Evolutionary conservation across 2,888 invertebrate species (phyloP), one percentile per base, ranked within the genome.

Genomic region (Xestia c-nigrum): DNA sequence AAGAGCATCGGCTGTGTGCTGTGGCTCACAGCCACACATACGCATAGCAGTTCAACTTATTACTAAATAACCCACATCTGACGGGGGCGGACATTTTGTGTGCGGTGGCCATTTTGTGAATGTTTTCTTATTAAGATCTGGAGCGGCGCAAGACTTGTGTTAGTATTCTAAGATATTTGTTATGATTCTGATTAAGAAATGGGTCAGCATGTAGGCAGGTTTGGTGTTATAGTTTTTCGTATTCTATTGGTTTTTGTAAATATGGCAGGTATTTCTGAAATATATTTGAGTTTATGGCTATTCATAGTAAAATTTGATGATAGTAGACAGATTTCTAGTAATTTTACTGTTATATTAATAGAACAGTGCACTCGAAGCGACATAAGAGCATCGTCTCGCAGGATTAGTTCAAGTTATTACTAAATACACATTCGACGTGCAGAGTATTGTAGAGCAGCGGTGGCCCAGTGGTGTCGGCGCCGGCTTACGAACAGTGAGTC

Each of bases 41-140:
- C 16, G 55, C 31, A 21, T 6, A 21, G 61, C 46, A 75, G 47
- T 47, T 31, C 1, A 0, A 65, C 1, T 81, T 65, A 78, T 57
- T 50, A 24, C 5, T 59, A 74, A 74, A 81, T 74, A 50, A 7
- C 1, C 1, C 5, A 72, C 19, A 59, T 7, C 0, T 5, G 47
- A 5, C 3, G n/a, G 3, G 10, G 0, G n/a, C 31, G 10, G 31
- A 0, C 43, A 43, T 43, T 40, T 40, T 40, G 40, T 40, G 40
- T 40, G 4, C 4, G 40, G 40, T 40, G 10, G 21, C 10, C 12
- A 31, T 71, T 73, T 46, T 3, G 63, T 64, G 12, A 21, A 0
- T 3, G 12, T 40, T n/a, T 43, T 43, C 9, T 43, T 43, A 40
- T 5, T 24, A 1, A n/a, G 16, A 50, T 31, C 6, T 6, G n/a